Evolutionary conservation across 2,888 invertebrate genomes (phyloP), one percentile per base, ranked within the genome.

Genomic region (Rapana venosa): DNA sequence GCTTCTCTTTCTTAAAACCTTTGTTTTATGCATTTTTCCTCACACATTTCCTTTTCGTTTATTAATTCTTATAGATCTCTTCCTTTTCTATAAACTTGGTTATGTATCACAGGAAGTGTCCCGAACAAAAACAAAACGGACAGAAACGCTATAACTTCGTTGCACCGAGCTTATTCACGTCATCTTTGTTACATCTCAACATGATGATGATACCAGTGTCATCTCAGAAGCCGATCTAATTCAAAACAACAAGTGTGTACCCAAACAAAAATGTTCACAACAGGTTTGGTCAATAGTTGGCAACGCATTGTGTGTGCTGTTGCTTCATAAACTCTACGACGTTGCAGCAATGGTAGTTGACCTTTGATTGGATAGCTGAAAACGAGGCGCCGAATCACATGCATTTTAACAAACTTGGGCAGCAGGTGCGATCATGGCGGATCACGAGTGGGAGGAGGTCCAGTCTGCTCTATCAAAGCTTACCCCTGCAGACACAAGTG

Each of bases 391-490:
- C 74, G 47, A 89, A 89, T 77, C 85, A 70, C 13, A 47, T 22
- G 4, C 20, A 13, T 0, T 8, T 2, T 85, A n/a, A 89, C 74
- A 89, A 32, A n/a, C 61, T 36, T 30, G 30, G 66, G 66, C 20
- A 74, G 83, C 90, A 91, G 90, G 91, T 90, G 90, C 20, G 83
- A 92, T 90, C 87, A 93, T 93, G 93, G 92, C 91, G 88, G 90
- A 90, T 32, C 79, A 81, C 70, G 87, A 91, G 85, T 90, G 91
- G 91, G 92, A 90, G 93, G 91, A 89, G 92, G 92, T 88, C 70
- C 89, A 88, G 26, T 20, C 87, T n/a, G 26, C 83, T 0, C 77
- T 91, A 74, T 36, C 77, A 11, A 91, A 91, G 35, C 87, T 88
- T 32, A 88, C 91, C 13, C 74, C 88, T 79, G 79, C 74, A 70